Percentiles rank a stretch among this genome's conserved stretches.
Evolutionary conservation across 2,113 vertebrate genomes (phyloP).

Genomic region (Proteles cristata): DNA sequence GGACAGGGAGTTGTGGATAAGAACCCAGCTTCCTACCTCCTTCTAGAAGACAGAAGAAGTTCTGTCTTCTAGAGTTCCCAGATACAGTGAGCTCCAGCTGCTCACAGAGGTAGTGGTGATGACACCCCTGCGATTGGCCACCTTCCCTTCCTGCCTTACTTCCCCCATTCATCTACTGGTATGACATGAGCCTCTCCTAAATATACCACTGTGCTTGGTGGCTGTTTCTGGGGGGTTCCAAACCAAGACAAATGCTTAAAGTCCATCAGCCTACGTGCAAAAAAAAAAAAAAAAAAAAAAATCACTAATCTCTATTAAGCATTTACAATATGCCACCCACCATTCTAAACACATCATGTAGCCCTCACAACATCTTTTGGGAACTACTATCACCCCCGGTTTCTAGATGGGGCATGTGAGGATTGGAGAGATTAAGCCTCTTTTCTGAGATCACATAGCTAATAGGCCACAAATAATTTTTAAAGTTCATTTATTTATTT

Average conservation of each 20-base stretch:
- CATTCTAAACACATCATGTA: not conserved
- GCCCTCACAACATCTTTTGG: not conserved
- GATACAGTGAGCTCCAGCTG: not conserved
- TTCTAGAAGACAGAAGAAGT: too few species aligned
- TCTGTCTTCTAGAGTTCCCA: not conserved
- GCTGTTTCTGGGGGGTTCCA: not conserved
- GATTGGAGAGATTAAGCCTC: not conserved
- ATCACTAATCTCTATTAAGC: not conserved
- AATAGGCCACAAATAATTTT: not conserved
- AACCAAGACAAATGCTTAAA: slow-evolving; percentile 13
- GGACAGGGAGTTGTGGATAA: not conserved
- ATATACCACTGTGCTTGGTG: not conserved
- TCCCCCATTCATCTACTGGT: not conserved
- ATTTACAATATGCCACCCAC: not conserved
- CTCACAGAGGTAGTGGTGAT: not conserved
- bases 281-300: not conserved
- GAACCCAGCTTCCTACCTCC: not conserved
- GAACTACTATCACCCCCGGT: not conserved
- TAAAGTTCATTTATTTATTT: too few species aligned
- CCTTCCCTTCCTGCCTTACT: not conserved
- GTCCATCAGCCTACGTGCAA: not conserved
- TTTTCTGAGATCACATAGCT: not conserved
- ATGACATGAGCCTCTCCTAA: not conserved
- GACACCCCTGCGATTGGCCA: not conserved
- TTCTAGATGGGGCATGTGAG: not conserved